Evolutionary conservation across 2,888 invertebrate genomes (phyloP).

Genomic region (Aporophyla nigra): DNA sequence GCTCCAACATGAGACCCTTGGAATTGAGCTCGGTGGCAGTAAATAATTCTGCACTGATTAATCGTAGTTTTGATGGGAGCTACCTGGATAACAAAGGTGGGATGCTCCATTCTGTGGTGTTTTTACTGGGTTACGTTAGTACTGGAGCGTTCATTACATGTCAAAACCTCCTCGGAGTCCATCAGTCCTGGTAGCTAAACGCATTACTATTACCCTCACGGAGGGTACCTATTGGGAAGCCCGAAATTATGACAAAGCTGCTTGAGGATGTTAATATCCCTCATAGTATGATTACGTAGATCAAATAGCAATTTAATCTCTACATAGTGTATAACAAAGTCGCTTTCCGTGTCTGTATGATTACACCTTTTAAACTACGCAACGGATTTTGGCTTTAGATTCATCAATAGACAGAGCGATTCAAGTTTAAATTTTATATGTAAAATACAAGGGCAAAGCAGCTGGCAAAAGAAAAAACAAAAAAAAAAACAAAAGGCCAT

Average conservation of each 20-base stretch:
- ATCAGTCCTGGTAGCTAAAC: background rate
- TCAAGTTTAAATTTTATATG: no score
- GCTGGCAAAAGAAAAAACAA: no score
- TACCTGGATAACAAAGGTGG: conserved; percentile 32
- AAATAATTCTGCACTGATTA: conserved; percentile 63
- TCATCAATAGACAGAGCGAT: no score
- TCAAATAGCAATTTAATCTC: background rate
- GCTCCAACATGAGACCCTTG: conserved; percentile 55
- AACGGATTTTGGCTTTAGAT: no score
- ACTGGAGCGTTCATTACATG: conserved; percentile 4
- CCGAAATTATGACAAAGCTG: background rate
- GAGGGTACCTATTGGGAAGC: background rate
- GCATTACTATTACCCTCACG: background rate
- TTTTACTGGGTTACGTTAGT: background rate
- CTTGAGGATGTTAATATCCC: background rate
- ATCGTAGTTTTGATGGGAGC: conserved; percentile 53
- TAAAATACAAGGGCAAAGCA: no score
- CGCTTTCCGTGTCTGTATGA: no score
- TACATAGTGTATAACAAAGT: no score
- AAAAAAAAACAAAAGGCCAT: no score
- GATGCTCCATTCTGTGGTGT: conserved; percentile 29
- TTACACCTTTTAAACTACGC: no score
- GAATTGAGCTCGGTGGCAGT: conserved; percentile 42
- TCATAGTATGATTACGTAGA: background rate
- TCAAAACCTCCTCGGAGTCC: background rate